Percentiles rank a stretch among this genome's conserved stretches.
Evolutionary conservation across 2,113 vertebrate species (phyloP).

Genomic region (Phylloscopus whistleri): DNA sequence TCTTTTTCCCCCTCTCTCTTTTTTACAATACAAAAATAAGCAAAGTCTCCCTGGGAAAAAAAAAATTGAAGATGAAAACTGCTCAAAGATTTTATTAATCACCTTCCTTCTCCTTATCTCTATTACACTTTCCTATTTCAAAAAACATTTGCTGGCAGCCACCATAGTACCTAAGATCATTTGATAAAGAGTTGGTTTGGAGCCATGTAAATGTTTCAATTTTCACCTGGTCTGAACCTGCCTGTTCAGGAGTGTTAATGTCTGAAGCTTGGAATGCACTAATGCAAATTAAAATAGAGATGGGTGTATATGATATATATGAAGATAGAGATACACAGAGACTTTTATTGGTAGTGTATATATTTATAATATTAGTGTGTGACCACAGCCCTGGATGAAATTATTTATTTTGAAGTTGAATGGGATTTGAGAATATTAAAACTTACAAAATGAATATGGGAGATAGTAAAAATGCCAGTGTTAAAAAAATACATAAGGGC

Average conservation of each 20-base stretch:
- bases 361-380: not conserved
- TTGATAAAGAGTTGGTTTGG: not conserved
- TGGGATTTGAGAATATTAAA: not conserved
- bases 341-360: not conserved
- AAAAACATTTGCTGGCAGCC: not conserved
- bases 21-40: not conserved
- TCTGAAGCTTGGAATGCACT: not conserved
- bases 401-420: not conserved
- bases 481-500: not conserved
- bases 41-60: not conserved
- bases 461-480: not conserved
- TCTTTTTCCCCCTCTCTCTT: not conserved
- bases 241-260: not conserved
- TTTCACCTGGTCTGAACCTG: not conserved
- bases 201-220: not conserved
- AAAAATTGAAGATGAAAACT: not conserved
- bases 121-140: not conserved
- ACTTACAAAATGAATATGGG: rapidly evolving
- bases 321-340: not conserved
- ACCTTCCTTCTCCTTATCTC: not conserved
- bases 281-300: not conserved
- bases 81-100: not conserved
- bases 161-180: not conserved
- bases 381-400: not conserved
- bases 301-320: not conserved